phyloP scores from a whole-genome alignment of 2,888 invertebrate genomes.

The Malthinus seriepunctatus region DNA sequence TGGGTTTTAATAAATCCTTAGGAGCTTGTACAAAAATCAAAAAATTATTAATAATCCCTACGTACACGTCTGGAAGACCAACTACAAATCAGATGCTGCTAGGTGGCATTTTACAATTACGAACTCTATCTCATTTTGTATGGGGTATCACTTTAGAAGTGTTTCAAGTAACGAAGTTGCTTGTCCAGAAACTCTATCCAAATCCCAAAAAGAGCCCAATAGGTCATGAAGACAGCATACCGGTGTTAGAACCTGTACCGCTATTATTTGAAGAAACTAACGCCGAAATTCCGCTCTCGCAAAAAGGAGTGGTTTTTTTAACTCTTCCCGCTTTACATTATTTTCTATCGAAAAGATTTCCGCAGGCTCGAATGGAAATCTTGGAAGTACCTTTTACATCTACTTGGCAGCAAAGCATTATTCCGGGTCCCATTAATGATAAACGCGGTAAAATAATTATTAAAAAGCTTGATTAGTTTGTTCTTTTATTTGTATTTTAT shows the following conservation, averaged over 20 bases:
- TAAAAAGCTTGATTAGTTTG: too few species aligned
- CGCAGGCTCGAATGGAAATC: conserved; percentile 75
- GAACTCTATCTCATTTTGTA: conserved; percentile 71
- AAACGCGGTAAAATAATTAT: conserved; percentile 8
- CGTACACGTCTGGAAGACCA: conserved; percentile 84
- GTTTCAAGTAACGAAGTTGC: conserved; percentile 79
- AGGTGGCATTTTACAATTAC: conserved; percentile 59
- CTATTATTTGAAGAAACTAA: conserved; percentile 53
- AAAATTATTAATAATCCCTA: conserved; percentile 78
- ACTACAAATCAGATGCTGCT: conserved; percentile 78
- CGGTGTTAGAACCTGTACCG: conserved; percentile 78
- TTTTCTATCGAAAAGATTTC: conserved; percentile 71
- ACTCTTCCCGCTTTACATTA: conserved; percentile 76
- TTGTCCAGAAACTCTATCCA: conserved; percentile 79
- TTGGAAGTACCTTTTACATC: conserved; percentile 82
- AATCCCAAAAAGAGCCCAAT: conserved; percentile 51
- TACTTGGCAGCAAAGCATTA: conserved; percentile 80
- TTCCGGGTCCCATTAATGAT: conserved; percentile 61
- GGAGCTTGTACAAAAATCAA: conserved; percentile 74
- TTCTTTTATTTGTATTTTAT: too few species aligned
- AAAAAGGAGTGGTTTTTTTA: conserved; percentile 70
- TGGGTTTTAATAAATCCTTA: conserved; percentile 76
- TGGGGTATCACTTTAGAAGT: conserved; percentile 85
- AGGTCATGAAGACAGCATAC: conserved; percentile 70
- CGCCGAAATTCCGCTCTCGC: conserved; percentile 43